Conservation (phyloP, 2,888 invertebrate genomes). For the Ophion obscuratus region DNA sequence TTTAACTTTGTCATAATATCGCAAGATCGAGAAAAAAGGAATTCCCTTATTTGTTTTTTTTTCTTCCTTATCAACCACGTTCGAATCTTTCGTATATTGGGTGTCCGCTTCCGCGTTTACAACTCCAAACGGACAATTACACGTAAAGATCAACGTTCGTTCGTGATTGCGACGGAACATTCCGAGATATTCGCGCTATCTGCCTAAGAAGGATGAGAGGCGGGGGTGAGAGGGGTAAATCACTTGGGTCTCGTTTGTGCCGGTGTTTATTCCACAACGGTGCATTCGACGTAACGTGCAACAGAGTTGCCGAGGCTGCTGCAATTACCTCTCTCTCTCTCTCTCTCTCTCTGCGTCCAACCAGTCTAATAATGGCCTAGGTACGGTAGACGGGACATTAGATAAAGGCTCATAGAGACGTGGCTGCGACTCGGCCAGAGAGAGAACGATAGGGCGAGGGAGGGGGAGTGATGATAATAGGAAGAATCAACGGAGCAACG, state of each 20-base stretch:
- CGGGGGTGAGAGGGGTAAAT: neutral
- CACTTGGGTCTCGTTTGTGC: conserved; percentile 27
- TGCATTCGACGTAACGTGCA: conserved; percentile 37
- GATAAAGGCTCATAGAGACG: conserved; percentile 31
- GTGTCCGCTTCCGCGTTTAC: neutral
- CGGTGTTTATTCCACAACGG: conserved; percentile 43
- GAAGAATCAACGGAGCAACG: conserved; percentile 10
- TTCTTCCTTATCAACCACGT: neutral
- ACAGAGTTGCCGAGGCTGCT: conserved; percentile 25
- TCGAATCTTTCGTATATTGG: neutral
- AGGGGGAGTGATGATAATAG: conserved; percentile 15
- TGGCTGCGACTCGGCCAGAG: conserved; percentile 1
- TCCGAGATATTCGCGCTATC: too few species aligned
- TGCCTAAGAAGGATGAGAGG: too few species aligned
- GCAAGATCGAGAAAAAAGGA: too few species aligned
- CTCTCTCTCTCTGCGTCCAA: neutral
- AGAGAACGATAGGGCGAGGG: conserved; percentile 2
- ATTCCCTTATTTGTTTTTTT: neutral
- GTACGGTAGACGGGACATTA: conserved; percentile 44
- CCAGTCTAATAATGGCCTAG: conserved; percentile 22
- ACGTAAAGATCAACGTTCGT: neutral
- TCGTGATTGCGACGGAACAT: neutral
- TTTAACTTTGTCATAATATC: neutral
- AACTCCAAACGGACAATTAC: neutral
- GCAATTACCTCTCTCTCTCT: conserved; percentile 30